Conservation (phyloP, 2,888 invertebrate species). For the Hirtodrosophila duncani region DNA sequence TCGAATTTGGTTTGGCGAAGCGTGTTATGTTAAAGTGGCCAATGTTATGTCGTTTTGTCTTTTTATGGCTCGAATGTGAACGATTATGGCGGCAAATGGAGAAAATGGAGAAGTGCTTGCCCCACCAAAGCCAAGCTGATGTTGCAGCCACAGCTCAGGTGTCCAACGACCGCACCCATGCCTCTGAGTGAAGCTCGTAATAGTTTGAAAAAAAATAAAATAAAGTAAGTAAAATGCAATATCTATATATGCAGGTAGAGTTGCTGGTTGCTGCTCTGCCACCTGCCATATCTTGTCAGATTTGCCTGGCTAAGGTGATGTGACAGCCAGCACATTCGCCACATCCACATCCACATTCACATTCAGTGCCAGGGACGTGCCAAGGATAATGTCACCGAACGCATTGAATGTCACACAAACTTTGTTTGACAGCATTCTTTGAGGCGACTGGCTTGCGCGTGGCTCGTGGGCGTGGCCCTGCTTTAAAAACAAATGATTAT, state of each 20-base stretch:
- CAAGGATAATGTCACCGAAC: slow-evolving; percentile 57
- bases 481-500: slow-evolving; percentile 55
- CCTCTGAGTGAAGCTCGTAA: no score
- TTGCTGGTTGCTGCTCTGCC: slow-evolving; percentile 34
- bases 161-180: slow-evolving; percentile 28
- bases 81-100: slow-evolving; percentile 49
- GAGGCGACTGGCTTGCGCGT: no score
- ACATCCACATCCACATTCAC: no score
- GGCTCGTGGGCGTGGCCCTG: slow-evolving; percentile 14
- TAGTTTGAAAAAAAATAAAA: no score
- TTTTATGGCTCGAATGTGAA: slow-evolving; percentile 52
- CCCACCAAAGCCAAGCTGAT: no score
- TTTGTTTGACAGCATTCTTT: slow-evolving; percentile 10
- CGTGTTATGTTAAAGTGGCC: slow-evolving; percentile 40
- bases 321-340: slow-evolving; percentile 49
- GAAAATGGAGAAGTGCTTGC: no score
- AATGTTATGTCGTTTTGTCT: slow-evolving; percentile 51
- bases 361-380: slow-evolving; percentile 57
- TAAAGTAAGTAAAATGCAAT: no score
- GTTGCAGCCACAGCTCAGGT: slow-evolving; percentile 11
- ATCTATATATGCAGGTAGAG: slow-evolving; percentile 31
- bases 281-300: slow-evolving; percentile 66
- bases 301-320: slow-evolving; percentile 46
- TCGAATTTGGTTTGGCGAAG: no score
- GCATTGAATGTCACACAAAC: slow-evolving; percentile 2